These are phyloP conservation scores for Lordiphosa stackelbergi DNA, from an alignment of 1,140 invertebrate genomes.

Conservation along the genomic window DNA sequence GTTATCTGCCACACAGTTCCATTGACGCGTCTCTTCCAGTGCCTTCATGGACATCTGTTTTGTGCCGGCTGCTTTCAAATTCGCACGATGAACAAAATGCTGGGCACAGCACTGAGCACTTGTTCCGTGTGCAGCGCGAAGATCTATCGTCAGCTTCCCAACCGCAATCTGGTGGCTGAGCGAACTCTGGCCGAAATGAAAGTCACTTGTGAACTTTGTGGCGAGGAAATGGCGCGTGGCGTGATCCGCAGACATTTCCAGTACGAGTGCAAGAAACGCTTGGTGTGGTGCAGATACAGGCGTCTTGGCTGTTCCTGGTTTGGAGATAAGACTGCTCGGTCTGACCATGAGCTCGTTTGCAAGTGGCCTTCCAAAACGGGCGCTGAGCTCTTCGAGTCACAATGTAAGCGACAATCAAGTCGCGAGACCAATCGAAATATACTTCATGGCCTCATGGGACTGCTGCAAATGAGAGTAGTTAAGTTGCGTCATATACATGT, in stretches of 20 bases:
- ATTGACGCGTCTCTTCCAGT: constrained; percentile 10
- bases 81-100: constrained; percentile 30
- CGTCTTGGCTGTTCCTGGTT: constrained; percentile 35
- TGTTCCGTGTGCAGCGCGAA: constrained; percentile 21
- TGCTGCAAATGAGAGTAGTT: constrained; percentile 15
- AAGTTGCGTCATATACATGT: constrained; percentile 17
- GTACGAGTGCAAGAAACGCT: not conserved
- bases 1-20: constrained; percentile 12
- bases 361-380: constrained; percentile 14
- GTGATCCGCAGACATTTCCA: not conserved
- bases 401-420: not conserved
- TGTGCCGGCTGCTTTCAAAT: constrained; percentile 40
- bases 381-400: constrained; percentile 1
- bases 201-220: constrained; percentile 13
- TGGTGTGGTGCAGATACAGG: constrained; percentile 19
- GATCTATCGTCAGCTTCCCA: constrained; percentile 19
- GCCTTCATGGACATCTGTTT: constrained; percentile 18
- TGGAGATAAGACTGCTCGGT: not conserved
- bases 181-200: not conserved
- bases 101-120: constrained; percentile 14
- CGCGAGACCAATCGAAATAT: not conserved
- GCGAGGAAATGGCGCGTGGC: not conserved
- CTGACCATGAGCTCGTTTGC: constrained; percentile 6
- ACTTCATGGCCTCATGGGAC: not conserved
- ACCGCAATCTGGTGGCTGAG: constrained; percentile 7